Base-by-base conservation (phyloP, 2,113 vertebrate genomes). In the Pseudopipra pipra region DNA sequence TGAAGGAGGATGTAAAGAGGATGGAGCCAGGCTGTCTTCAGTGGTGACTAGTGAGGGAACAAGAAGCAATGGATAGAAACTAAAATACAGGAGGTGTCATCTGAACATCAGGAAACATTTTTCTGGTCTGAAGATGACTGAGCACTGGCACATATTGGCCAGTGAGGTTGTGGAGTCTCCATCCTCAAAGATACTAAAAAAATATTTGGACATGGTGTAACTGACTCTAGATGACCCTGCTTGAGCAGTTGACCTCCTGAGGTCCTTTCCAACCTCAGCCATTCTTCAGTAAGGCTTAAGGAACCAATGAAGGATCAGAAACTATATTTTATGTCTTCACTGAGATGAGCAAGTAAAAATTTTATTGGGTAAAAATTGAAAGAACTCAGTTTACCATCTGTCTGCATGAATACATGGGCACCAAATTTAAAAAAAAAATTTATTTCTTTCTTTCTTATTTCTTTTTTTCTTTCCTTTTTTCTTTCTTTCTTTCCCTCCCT, bases 401-500 rank as follows among this genome's bases (percentile, higher is more conserved):
- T 23, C 46, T 80, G 17, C n/a, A 76, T 62, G 19, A 71, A 67
- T 20, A 39, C 11, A 20, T 39, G 8, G 4, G 4, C n/a, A 33
- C 2, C 11, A 75, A 56, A 43, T n/a, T 17, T 8, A n/a, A 20
- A 79, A 68, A 82, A 43, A 58, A 49, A 24, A 11, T 47, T 47
- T 24, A 7, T 19, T 18, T 30, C 41, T 7, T n/a, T 33, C 8
- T 6, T 21, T 8, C 6, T 18, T 16, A 5, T 9, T 3, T 20
- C 9, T 21, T 58, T 14, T 23, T 20, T 5, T 20, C 31, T 14
- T 41, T 16, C 5, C 6, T 20, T 54, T 14, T 14, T 28, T 30
- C 31, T 33, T 19, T 4, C 14, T 27, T 8, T 30, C 11, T 27
- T 9, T 8, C 6, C 3, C 3, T 37, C n/a, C 5, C 5, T 28